Conservation (phyloP, 2,797 vertebrate genomes). For the Glossophaga mutica region DNA sequence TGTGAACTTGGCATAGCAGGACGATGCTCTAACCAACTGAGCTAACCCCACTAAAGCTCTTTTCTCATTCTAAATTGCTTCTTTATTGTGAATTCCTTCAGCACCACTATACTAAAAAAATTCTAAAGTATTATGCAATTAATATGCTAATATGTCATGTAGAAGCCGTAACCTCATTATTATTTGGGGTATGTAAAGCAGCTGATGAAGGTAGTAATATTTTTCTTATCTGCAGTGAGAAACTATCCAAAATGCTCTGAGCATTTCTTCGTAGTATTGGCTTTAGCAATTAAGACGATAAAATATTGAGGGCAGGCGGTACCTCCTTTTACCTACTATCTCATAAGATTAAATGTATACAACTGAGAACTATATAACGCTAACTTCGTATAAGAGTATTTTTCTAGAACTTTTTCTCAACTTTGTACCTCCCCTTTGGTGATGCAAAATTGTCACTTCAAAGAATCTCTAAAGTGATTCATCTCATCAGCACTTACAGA, state of each 20-base stretch:
- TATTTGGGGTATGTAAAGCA: not conserved
- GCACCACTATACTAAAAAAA: not conserved
- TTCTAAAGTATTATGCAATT: not conserved
- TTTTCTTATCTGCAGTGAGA: not conserved
- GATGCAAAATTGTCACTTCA: not conserved
- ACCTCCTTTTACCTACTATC: slow-evolving; percentile 5
- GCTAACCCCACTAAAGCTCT: not conserved
- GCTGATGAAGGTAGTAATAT: not conserved
- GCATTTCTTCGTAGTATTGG: not conserved
- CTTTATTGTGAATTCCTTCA: slow-evolving; percentile 12
- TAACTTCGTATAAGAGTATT: not conserved
- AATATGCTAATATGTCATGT: not conserved
- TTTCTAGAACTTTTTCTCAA: not conserved
- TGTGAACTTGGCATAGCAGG: not conserved
- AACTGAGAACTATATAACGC: not conserved
- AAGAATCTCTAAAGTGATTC: not conserved
- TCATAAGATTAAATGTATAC: slow-evolving; percentile 11
- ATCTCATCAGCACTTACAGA: not conserved
- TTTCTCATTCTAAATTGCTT: not conserved
- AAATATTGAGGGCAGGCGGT: not conserved
- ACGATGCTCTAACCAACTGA: not conserved
- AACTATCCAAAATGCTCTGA: not conserved
- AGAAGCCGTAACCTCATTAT: not conserved
- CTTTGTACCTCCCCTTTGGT: not conserved
- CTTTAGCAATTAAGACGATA: not conserved